A percentile compares a stretch with the other conserved stretches of the same genome.
Conservation (phyloP, 2,113 vertebrate species). For the Egretta garzetta region DNA sequence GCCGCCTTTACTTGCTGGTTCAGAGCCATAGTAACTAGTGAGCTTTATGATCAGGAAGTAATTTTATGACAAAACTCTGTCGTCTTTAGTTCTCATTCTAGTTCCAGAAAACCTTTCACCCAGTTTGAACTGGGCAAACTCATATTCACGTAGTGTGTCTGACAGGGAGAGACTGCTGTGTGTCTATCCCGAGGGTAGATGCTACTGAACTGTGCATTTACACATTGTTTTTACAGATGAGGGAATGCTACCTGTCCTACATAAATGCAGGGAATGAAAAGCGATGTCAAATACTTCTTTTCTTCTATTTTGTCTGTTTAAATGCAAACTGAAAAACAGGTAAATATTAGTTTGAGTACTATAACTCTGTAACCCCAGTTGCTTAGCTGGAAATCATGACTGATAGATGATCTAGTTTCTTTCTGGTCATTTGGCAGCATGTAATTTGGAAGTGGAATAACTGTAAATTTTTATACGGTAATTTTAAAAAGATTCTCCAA, state of each 20-base stretch:
- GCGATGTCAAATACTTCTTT: background rate
- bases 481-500: background rate
- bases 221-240: background rate
- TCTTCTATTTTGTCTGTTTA: background rate
- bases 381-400: background rate
- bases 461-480: background rate
- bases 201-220: background rate
- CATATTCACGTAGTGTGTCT: background rate
- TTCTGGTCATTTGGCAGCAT: background rate
- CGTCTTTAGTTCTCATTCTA: background rate
- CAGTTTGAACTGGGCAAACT: background rate
- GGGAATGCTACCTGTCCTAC: background rate
- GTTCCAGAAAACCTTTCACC: background rate
- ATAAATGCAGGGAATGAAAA: background rate
- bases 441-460: background rate
- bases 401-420: background rate
- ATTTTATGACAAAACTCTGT: background rate
- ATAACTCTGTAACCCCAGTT: background rate
- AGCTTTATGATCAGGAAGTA: background rate
- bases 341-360: background rate
- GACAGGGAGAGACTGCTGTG: background rate
- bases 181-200: background rate
- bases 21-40: background rate
- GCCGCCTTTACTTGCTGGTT: background rate
- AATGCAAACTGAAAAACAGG: background rate